Evolutionary conservation across 37 sponge, comb jelly and placozoan genomes (phyloP).

Genomic region (Cliona cf. orientalis): DNA sequence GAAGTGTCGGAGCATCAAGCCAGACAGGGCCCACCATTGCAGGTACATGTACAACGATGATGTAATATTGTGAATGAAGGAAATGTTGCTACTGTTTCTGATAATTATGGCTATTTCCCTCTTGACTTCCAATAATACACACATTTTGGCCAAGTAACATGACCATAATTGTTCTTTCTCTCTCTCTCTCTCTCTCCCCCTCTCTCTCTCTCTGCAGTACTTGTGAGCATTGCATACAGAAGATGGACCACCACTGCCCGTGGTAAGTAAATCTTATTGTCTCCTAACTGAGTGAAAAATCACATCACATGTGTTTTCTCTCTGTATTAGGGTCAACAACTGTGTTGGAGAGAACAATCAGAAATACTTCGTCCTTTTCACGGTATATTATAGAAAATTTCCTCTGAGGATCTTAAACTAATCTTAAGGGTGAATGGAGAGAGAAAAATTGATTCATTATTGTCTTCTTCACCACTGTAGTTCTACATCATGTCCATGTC

Average conservation of each 20-base stretch:
- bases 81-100: not conserved
- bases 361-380: slow-evolving; percentile 97
- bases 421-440: too few species aligned
- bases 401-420: too few species aligned
- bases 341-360: slow-evolving; percentile 99
- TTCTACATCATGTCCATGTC: slow-evolving; percentile 86
- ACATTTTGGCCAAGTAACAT: not conserved
- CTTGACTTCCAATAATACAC: not conserved
- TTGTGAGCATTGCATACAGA: slow-evolving; percentile 86
- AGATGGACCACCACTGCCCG: slow-evolving; percentile 99
- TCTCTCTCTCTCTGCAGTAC: slow-evolving; percentile 50
- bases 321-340: slow-evolving; percentile 87
- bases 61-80: not conserved
- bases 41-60: slow-evolving; percentile 62
- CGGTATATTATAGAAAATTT: slow-evolving; percentile 58
- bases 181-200: not conserved
- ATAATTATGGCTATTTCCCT: not conserved
- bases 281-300: not conserved
- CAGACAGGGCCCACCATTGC: slow-evolving; percentile 98
- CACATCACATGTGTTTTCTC: not conserved
- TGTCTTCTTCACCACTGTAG: slow-evolving; percentile 15
- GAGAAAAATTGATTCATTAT: too few species aligned
- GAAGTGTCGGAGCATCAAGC: slow-evolving; percentile 97
- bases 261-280: slow-evolving; percentile 66
- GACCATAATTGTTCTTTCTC: not conserved